phyloP scores from a whole-genome alignment of 2,888 invertebrate genomes.

The Callimorpha dominula region DNA sequence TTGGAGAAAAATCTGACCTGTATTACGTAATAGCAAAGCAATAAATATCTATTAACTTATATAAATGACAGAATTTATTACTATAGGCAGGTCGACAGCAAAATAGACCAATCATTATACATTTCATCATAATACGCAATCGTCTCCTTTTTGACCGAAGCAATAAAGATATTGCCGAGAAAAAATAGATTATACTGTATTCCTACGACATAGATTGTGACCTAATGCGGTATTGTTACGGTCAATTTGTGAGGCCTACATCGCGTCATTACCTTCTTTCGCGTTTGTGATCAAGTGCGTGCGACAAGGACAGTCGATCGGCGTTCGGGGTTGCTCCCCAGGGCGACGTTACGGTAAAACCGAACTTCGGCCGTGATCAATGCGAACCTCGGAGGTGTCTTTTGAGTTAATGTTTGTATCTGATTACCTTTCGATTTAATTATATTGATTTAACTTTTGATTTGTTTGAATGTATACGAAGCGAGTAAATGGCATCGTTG shows the following conservation, averaged over 20 bases:
- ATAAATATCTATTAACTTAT: slow-evolving; percentile 62
- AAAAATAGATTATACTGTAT: slow-evolving; percentile 64
- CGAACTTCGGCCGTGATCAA: slow-evolving; percentile 81
- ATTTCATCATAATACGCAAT: slow-evolving; percentile 55
- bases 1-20: slow-evolving; percentile 44
- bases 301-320: slow-evolving; percentile 67
- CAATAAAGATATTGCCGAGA: slow-evolving; percentile 57
- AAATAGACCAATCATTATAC: slow-evolving; percentile 57
- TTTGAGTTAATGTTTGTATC: slow-evolving; percentile 75
- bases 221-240: slow-evolving; percentile 76
- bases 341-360: slow-evolving; percentile 79
- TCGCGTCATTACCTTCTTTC: slow-evolving; percentile 68
- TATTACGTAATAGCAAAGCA: slow-evolving; percentile 55
- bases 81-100: slow-evolving; percentile 51
- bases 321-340: slow-evolving; percentile 68
- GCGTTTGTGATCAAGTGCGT: slow-evolving; percentile 62
- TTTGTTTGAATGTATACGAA: slow-evolving; percentile 37
- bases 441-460: slow-evolving; percentile 50
- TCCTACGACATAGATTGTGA: slow-evolving; percentile 68
- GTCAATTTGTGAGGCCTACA: slow-evolving; percentile 71
- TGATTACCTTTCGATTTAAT: slow-evolving; percentile 67
- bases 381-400: slow-evolving; percentile 76
- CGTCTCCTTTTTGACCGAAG: slow-evolving; percentile 55
- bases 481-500: background rate
- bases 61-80: slow-evolving; percentile 60